phyloP scores from a whole-genome alignment of 2,797 vertebrate species.

The Parotocinclus haroldoi region DNA sequence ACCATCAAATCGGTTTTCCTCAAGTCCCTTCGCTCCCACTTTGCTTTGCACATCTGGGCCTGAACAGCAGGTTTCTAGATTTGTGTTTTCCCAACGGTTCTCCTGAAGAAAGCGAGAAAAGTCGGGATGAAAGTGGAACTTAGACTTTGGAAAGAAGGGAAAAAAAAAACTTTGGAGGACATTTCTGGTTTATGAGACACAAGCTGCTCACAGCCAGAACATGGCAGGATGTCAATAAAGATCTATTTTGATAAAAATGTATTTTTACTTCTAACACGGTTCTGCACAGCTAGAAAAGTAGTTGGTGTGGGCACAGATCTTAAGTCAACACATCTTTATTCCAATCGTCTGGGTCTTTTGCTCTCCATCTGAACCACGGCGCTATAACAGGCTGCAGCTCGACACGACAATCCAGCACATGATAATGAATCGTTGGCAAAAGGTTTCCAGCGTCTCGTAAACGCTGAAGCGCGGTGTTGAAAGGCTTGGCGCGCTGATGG shows the following conservation, averaged over 20 bases:
- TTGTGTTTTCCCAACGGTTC: too few species aligned
- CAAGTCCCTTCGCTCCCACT: conserved; percentile 25
- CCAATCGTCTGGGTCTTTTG: too few species aligned
- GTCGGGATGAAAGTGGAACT: conserved; percentile 68
- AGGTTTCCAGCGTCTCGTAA: conserved; percentile 40
- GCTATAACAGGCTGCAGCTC: conserved; percentile 15
- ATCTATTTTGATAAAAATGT: conserved; percentile 81
- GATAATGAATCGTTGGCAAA: conserved; percentile 33
- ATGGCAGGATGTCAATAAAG: conserved; percentile 79
- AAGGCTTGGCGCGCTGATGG: conserved; percentile 24
- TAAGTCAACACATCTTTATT: conserved; percentile 32
- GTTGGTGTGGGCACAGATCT: conserved; percentile 57
- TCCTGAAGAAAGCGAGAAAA: conserved; percentile 54
- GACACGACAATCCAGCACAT: conserved; percentile 19
- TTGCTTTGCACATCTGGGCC: not conserved
- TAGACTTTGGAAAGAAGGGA: conserved; percentile 68
- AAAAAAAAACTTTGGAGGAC: conserved; percentile 77
- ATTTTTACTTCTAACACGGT: conserved; percentile 79
- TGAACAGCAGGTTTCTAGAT: too few species aligned
- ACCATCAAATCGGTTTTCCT: too few species aligned
- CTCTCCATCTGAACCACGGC: too few species aligned
- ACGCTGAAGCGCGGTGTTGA: conserved; percentile 32
- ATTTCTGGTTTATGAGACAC: conserved; percentile 79
- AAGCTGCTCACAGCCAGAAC: conserved; percentile 82
- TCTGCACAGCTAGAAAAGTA: conserved; percentile 66